Evolutionary conservation across 2,113 vertebrate genomes (phyloP), one percentile per base, ranked within the genome.

Genomic region (Sarotherodon lohbergeri): DNA sequence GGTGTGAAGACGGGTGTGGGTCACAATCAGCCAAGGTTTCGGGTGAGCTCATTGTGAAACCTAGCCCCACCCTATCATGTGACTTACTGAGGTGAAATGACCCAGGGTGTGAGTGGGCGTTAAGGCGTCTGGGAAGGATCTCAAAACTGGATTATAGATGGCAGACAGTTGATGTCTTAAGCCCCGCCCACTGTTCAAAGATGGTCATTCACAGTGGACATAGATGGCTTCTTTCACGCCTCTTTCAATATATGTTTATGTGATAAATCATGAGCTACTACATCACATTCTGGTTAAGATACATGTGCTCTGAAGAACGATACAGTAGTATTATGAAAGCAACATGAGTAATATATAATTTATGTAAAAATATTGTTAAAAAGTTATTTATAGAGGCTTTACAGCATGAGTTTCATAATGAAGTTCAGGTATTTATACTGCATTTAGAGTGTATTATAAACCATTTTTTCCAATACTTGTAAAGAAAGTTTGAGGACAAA

Each of bases 21-120:
- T 61, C 57, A 1, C 57, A 61, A 34, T 61, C 16, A 61, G 16
- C 14, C 29, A 19, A 5, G 1, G 16, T 0, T 59, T 61, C 14
- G 6, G 29, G 16, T 61, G 14, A 61, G 8, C 2, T 61, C 57
- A 17, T 0, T 61, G 14, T 32, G 27, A 61, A 32, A 61, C 27
- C 57, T 61, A 0, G 0, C 57, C 5, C 27, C 57, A 61, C 14
- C 57, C 14, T 61, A 32, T 61, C 27, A 32, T 17, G 57, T 61
- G 57, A 10, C 1, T 61, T 61, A 0, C 5, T 61, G 57, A 61
- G 14, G 57, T 32, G 14, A 61, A 14, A 59, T 0, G 0, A 3
- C 13, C 24, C 56, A 16, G 56, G 56, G 1, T 59, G 56, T 59
- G 56, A 59, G 56, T 29, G 27, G 4, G 27, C 2, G 1, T 59